Percentiles rank a stretch among this genome's conserved stretches.
Conservation (phyloP, 2,888 invertebrate species). For the Coenonympha glycerion region DNA sequence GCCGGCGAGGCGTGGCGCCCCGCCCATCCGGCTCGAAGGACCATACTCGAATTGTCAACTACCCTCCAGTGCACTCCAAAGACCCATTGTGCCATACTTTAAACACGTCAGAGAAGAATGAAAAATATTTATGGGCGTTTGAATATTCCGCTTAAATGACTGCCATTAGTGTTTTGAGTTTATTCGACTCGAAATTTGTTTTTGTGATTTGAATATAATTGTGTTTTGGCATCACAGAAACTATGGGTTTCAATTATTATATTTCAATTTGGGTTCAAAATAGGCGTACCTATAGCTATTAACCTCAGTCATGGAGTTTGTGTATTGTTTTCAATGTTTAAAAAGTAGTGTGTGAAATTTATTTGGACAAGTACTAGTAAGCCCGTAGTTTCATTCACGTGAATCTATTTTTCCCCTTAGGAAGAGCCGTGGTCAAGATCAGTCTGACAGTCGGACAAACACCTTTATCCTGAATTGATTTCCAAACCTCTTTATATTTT, state of each 20-base stretch:
- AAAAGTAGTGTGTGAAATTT: not conserved
- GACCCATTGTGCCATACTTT: conserved; percentile 21
- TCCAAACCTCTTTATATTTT: too few relatives aligned
- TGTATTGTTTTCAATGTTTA: not conserved
- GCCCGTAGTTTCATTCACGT: too few relatives aligned
- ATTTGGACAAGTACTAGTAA: too few relatives aligned
- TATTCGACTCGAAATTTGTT: conserved; percentile 9
- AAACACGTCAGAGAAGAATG: conserved; percentile 18
- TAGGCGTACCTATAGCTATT: not conserved
- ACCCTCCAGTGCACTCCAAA: conserved; percentile 38
- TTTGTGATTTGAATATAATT: not conserved
- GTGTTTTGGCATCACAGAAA: not conserved
- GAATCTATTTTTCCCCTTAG: too few relatives aligned
- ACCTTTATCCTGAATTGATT: too few relatives aligned
- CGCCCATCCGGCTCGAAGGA: conserved; percentile 55
- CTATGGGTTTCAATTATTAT: not conserved
- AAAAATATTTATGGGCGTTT: conserved; percentile 23
- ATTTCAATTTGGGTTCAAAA: not conserved
- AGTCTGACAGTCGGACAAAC: too few relatives aligned
- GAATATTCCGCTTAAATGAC: conserved; percentile 24
- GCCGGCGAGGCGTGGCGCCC: conserved; percentile 47
- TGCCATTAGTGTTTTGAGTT: conserved; percentile 11
- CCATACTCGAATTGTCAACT: conserved; percentile 50
- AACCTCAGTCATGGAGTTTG: not conserved
- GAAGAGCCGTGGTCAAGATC: too few relatives aligned